phyloP scores from a whole-genome alignment of 1,140 invertebrate genomes.

The Drosophila grimshawi region DNA sequence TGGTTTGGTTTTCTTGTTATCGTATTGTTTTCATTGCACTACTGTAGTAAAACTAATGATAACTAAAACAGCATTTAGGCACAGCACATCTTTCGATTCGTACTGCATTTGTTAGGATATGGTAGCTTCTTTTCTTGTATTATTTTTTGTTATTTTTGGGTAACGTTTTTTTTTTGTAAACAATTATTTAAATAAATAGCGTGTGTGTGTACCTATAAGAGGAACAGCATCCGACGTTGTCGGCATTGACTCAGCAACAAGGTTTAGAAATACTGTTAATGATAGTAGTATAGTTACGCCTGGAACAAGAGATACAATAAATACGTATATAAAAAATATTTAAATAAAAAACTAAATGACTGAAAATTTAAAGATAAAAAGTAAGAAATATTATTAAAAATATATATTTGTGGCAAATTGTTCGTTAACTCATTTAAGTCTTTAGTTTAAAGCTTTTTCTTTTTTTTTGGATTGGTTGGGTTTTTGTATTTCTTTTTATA shows the following conservation, averaged over 20 bases:
- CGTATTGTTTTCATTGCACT: slow-evolving; percentile 70
- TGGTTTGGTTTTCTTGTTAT: slow-evolving; percentile 40
- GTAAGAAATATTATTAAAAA: slow-evolving; percentile 60
- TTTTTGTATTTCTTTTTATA: slow-evolving; percentile 29
- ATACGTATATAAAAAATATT: slow-evolving; percentile 70
- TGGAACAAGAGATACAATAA: slow-evolving; percentile 86
- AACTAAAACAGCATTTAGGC: slow-evolving; percentile 71
- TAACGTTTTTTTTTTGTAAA: slow-evolving; percentile 24
- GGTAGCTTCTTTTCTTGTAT: slow-evolving; percentile 19
- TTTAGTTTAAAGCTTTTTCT: slow-evolving; percentile 30
- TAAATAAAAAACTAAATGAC: slow-evolving; percentile 67
- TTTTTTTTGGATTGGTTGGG: slow-evolving; percentile 28
- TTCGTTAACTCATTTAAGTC: slow-evolving; percentile 47
- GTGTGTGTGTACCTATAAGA: slow-evolving; percentile 87
- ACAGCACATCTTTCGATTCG: slow-evolving; percentile 50
- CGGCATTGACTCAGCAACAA: slow-evolving; percentile 96
- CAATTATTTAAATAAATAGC: slow-evolving; percentile 59
- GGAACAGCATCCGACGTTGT: slow-evolving; percentile 95
- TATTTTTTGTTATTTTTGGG: slow-evolving; percentile 7
- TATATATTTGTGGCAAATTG: slow-evolving; percentile 24
- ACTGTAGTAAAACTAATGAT: slow-evolving; percentile 78
- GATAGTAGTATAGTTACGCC: slow-evolving; percentile 99
- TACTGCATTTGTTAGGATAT: slow-evolving; percentile 33
- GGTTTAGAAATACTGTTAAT: slow-evolving; percentile 98
- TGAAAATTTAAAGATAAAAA: slow-evolving; percentile 67